These are phyloP conservation scores for Andrena bucephala DNA, from an alignment of 2,888 invertebrate genomes.

Conservation along the genomic window DNA sequence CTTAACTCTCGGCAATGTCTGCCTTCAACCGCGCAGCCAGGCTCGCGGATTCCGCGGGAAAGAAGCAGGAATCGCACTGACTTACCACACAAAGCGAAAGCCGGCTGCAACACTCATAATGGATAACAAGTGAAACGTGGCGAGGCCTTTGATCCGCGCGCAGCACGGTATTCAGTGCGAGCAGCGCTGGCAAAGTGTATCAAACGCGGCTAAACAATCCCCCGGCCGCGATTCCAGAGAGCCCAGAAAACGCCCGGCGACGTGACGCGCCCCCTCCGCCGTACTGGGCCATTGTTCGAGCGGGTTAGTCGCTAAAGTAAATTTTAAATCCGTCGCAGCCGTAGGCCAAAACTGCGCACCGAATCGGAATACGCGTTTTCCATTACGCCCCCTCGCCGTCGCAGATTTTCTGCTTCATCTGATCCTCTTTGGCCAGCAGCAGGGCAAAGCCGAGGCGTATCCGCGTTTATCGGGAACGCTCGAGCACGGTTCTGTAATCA, in stretches of 20 bases:
- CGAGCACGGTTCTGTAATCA: slow-evolving; percentile 33
- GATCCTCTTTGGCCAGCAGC: slow-evolving; percentile 29
- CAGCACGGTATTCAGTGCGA: background rate
- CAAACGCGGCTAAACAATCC: slow-evolving; percentile 19
- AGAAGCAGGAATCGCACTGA: slow-evolving; percentile 11
- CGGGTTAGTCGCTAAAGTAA: slow-evolving; percentile 25
- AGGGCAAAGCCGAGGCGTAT: background rate
- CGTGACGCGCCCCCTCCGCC: background rate
- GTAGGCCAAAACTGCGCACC: background rate
- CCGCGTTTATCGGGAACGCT: slow-evolving; percentile 19
- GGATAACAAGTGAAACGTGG: slow-evolving; percentile 17
- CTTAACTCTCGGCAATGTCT: background rate
- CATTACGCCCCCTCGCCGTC: slow-evolving; percentile 21
- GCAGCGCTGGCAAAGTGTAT: slow-evolving; percentile 4
- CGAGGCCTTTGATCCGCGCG: slow-evolving; percentile 7
- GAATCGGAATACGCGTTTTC: slow-evolving; percentile 36
- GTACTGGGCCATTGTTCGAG: background rate
- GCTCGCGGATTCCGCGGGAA: background rate
- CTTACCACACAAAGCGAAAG: slow-evolving; percentile 2
- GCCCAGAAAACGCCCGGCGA: background rate
- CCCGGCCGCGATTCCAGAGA: background rate
- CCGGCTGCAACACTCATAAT: background rate
- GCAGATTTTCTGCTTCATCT: slow-evolving; percentile 35
- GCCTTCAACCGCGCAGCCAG: background rate
- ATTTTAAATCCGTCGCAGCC: slow-evolving; percentile 33